phyloP scores from a whole-genome alignment of 2,113 vertebrate genomes.

The Campylorhamphus procurvoides region DNA sequence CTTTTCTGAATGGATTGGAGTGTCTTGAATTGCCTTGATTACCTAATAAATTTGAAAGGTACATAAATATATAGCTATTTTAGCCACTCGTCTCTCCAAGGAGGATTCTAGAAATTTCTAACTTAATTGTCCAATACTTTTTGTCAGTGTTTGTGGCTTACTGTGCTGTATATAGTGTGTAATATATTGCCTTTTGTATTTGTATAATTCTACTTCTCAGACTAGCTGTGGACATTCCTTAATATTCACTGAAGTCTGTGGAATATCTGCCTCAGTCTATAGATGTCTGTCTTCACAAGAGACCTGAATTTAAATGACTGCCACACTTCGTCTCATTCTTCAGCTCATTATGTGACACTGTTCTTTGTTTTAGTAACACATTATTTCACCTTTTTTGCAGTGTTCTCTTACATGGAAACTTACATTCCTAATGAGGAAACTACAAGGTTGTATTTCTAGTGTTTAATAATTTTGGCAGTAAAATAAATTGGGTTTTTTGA shows the following conservation, averaged over 20 bases:
- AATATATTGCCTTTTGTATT: constrained; percentile 46
- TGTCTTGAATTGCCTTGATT: constrained; percentile 10
- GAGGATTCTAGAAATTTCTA: constrained; percentile 40
- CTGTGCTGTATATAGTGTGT: constrained; percentile 23
- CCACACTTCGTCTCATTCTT: not conserved
- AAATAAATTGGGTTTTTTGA: constrained; percentile 70
- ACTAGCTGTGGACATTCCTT: not conserved
- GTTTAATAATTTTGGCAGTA: constrained; percentile 40
- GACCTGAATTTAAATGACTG: not conserved
- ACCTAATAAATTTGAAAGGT: not conserved
- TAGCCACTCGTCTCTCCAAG: not conserved
- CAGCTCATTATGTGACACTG: not conserved
- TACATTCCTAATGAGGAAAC: constrained; percentile 68
- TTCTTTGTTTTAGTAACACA: constrained; percentile 10
- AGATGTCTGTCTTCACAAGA: not conserved
- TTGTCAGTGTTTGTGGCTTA: constrained; percentile 34
- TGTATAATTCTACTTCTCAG: constrained; percentile 16
- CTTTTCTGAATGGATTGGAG: not conserved
- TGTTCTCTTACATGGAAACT: constrained; percentile 38
- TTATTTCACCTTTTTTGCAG: constrained; percentile 48
- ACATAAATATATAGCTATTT: not conserved
- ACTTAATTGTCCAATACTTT: not conserved
- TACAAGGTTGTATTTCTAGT: constrained; percentile 38
- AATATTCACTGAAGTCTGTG: not conserved
- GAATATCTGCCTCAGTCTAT: not conserved